Percentiles rank a stretch among this genome's conserved stretches.
Evolutionary conservation across 2,113 vertebrate species (phyloP).

Genomic region (Scortum barcoo): DNA sequence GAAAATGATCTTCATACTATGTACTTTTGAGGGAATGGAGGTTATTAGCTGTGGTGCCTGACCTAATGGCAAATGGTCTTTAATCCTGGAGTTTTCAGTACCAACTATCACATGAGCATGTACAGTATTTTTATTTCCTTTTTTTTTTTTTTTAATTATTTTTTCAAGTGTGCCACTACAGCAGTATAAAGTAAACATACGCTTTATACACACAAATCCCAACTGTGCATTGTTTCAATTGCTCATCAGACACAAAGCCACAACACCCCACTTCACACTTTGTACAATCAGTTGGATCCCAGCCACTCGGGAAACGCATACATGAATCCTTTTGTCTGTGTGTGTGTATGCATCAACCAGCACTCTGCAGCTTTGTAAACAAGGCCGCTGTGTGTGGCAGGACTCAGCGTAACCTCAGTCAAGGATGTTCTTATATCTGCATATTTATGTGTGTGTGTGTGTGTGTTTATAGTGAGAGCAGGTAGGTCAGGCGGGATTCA

Average conservation of each 20-base stretch:
- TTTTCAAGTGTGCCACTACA: too few relatives aligned
- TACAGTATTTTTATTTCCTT: not conserved
- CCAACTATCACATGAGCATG: not conserved
- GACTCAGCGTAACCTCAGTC: conserved; percentile 17
- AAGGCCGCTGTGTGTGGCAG: not conserved
- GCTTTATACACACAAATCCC: not conserved
- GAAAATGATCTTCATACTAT: not conserved
- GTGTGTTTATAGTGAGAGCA: conserved; percentile 5
- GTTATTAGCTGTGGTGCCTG: not conserved
- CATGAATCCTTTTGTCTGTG: not conserved
- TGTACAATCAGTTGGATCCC: conserved; percentile 29
- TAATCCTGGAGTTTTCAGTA: not conserved
- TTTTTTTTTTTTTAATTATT: not conserved
- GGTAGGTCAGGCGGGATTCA: conserved; percentile 27
- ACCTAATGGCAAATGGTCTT: not conserved
- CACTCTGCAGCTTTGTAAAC: conserved; percentile 37
- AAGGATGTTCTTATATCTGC: conserved; percentile 58
- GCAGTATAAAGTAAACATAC: not conserved
- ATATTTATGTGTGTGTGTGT: conserved; percentile 15
- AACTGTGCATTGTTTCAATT: not conserved
- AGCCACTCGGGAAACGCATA: conserved; percentile 5
- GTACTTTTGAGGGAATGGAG: not conserved
- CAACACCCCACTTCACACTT: conserved; percentile 5
- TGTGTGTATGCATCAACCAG: conserved; percentile 7
- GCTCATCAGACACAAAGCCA: conserved; percentile 18